Evolutionary conservation across 2,888 invertebrate genomes (phyloP), one percentile per base, ranked within the genome.

Genomic region (Eupithecia vulgata): DNA sequence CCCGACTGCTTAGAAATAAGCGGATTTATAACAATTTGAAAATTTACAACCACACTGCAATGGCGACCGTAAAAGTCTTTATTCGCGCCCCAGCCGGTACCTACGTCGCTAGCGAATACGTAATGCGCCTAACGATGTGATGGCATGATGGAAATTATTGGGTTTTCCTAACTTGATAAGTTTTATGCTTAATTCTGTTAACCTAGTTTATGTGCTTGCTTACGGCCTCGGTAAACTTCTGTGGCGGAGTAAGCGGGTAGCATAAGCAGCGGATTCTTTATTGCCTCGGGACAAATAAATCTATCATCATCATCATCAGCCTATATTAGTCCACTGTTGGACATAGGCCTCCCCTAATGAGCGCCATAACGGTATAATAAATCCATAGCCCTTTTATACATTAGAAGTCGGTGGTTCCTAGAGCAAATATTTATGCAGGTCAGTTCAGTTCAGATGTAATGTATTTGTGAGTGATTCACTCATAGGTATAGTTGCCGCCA

Each of bases 1-100:
- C 75, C 72, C 48, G 34, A 61, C 48, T 45, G 37, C 57, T 37
- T 62, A 71, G 48, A 34, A 76, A 77, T 72, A 73, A 71, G 73
- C 68, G 68, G 73, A 75, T 78, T 52, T 21, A 76, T 74, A 73
- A 42, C 70, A 72, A 75, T 72, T 78, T 74, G 67, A 76, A 74
- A 68, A 74, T 71, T 74, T 74, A 75, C 76, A 72, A 66, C 71
- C 73, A 71, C 69, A 71, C 69, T 68, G 45, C 68, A 61, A 65
- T 65, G 67, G 52, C 37, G 3, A 66, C 72, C 71, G 73, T 78
- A 76, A 79, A 75, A 70, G 65, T 34, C 68, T 76, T 77, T 77
- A 73, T 77, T 73, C 67, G 37, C 45, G 30, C 35, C 15, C 59
- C 74, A 74, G 74, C 71, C 66, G 69, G 35, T 13, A 52, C 17